Evolutionary conservation across 2,113 vertebrate genomes (phyloP).

Genomic region (Rhineura floridana): DNA sequence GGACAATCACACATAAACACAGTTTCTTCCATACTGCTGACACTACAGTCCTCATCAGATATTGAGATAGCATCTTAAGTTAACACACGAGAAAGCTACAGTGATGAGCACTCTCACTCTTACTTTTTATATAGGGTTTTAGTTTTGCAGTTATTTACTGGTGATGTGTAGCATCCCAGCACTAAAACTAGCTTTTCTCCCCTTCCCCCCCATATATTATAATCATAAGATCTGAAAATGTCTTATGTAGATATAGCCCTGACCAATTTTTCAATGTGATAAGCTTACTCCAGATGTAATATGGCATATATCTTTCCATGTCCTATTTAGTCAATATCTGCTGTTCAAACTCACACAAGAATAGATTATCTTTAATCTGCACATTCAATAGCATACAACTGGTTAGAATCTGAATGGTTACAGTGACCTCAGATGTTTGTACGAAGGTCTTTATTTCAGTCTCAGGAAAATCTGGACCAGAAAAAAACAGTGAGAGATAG

Average conservation of each 20-base stretch:
- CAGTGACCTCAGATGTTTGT: neutral
- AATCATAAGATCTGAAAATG: neutral
- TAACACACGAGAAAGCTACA: too few relatives aligned
- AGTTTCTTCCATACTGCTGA: too few relatives aligned
- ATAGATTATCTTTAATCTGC: slow-evolving; percentile 57
- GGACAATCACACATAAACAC: too few relatives aligned
- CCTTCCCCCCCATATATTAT: slow-evolving; percentile 1
- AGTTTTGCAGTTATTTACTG: neutral
- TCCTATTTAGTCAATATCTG: slow-evolving; percentile 38
- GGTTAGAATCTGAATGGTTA: slow-evolving; percentile 39
- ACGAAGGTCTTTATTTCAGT: slow-evolving; percentile 4
- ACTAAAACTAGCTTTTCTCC: neutral
- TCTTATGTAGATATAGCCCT: neutral
- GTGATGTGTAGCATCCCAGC: neutral
- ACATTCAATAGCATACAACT: slow-evolving; percentile 22
- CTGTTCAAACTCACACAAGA: slow-evolving; percentile 46
- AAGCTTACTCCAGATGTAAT: slow-evolving; percentile 44
- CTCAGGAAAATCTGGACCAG: slow-evolving; percentile 13
- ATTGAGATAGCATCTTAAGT: too few relatives aligned
- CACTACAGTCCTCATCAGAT: too few relatives aligned
- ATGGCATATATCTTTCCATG: slow-evolving; percentile 38
- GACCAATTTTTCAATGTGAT: slow-evolving; percentile 37
- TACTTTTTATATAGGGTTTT: too few relatives aligned
- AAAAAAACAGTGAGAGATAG: neutral
- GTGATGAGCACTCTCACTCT: too few relatives aligned